Conservation (phyloP, 1,140 invertebrate genomes). For the Caenorhabditis tropicalis region DNA sequence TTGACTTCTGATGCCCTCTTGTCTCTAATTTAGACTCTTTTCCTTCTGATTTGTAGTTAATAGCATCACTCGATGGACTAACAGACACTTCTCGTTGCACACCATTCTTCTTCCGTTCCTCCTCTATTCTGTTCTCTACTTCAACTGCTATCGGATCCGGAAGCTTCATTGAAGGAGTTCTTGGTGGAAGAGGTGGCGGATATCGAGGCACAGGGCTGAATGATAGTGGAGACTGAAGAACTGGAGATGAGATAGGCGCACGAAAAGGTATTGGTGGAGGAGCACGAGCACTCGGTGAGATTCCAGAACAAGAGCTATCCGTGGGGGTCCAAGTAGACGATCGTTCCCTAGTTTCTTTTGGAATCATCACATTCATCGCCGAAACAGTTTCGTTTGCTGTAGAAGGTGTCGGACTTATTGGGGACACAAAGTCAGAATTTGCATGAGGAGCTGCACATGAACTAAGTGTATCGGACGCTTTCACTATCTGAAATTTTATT, state of each 20-base stretch:
- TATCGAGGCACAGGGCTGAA: background rate
- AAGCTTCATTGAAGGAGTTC: slow-evolving; percentile 47
- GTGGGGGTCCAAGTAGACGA: background rate
- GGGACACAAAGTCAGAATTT: background rate
- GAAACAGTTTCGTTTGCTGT: background rate
- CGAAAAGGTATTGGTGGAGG: background rate
- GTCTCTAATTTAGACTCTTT: background rate
- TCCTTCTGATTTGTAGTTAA: background rate
- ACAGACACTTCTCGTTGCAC: background rate
- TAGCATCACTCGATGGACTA: background rate
- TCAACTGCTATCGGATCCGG: slow-evolving; percentile 36
- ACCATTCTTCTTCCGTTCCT: background rate
- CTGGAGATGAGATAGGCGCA: background rate
- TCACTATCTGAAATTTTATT: background rate
- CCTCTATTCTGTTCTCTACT: slow-evolving; percentile 20
- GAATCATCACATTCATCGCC: background rate
- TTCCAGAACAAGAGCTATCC: background rate
- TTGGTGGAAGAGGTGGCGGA: slow-evolving; percentile 63
- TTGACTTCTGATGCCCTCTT: slow-evolving; percentile 33
- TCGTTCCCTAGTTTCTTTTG: background rate
- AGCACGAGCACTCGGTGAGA: background rate
- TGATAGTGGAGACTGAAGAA: background rate
- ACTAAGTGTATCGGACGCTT: background rate
- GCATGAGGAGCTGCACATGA: background rate
- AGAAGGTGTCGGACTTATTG: background rate